These are phyloP conservation scores for Megalurothrips usitatus DNA, from an alignment of 2,888 invertebrate genomes.

Conservation along the genomic window DNA sequence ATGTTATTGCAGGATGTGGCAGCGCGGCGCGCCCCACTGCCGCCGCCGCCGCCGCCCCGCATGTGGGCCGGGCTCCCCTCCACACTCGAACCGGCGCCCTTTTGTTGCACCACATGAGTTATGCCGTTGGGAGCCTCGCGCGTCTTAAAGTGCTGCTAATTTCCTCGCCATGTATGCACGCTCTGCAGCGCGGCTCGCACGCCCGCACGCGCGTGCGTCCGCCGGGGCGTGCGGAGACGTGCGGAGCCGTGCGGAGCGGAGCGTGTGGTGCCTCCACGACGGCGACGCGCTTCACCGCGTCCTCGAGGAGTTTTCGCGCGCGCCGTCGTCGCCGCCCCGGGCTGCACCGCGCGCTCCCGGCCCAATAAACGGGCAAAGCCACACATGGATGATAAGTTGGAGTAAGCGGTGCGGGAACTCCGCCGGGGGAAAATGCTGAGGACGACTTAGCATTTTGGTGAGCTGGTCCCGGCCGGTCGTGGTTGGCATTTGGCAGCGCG, in stretches of 20 bases:
- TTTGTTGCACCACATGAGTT: background rate
- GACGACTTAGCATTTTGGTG: too few species aligned
- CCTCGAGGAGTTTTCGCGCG: background rate
- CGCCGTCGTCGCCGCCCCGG: background rate
- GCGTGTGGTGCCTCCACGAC: background rate
- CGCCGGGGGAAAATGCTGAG: too few species aligned
- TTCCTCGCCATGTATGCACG: background rate
- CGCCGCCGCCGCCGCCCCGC: background rate
- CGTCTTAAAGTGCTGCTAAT: slow-evolving; percentile 20
- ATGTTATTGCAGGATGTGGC: too few species aligned
- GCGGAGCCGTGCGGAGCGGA: too few species aligned
- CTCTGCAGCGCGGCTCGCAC: background rate
- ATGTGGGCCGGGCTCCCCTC: background rate
- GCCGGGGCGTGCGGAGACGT: too few species aligned
- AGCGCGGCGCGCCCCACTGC: too few species aligned
- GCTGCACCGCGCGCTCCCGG: too few species aligned
- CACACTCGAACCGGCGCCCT: background rate
- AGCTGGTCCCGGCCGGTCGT: too few species aligned
- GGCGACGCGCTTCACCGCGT: slow-evolving; percentile 3
- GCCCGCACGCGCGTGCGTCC: background rate
- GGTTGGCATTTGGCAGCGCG: too few species aligned
- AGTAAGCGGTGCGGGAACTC: too few species aligned
- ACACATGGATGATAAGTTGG: too few species aligned
- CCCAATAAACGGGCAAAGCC: too few species aligned
- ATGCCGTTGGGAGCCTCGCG: background rate